These are phyloP conservation scores for Augochlorella aurata DNA, from an alignment of 2,888 invertebrate genomes.

Conservation along the genomic window DNA sequence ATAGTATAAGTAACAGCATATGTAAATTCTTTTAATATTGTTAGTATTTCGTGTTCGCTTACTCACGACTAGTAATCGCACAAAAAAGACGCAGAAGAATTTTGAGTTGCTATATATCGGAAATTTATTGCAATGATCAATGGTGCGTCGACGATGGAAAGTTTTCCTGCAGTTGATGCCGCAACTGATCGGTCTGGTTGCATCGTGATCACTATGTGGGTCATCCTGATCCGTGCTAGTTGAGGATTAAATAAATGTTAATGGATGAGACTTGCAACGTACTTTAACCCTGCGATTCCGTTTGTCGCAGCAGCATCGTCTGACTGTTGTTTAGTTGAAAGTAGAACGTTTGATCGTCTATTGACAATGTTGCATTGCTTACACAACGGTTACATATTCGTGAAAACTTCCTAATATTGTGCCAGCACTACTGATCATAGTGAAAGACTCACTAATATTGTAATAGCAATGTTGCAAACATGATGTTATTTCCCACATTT, in stretches of 20 bases:
- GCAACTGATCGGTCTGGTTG: background rate
- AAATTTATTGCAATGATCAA: background rate
- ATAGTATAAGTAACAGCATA: too few relatives aligned
- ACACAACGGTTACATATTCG: too few relatives aligned
- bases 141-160: background rate
- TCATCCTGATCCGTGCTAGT: slow-evolving; percentile 16
- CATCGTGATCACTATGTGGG: slow-evolving; percentile 6
- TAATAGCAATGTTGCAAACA: too few relatives aligned
- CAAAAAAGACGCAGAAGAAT: background rate
- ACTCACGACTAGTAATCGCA: too few relatives aligned
- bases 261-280: slow-evolving; percentile 5
- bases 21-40: too few relatives aligned
- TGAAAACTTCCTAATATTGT: background rate
- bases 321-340: background rate
- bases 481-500: background rate
- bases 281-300: slow-evolving; percentile 12
- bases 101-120: background rate
- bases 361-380: background rate
- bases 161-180: background rate
- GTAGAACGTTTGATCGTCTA: background rate
- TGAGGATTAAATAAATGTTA: slow-evolving; percentile 19
- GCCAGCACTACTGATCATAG: background rate
- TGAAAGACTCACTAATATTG: background rate
- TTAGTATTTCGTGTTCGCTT: too few relatives aligned
- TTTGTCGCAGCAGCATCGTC: background rate